These are phyloP conservation scores for Ia io DNA, from an alignment of 2,113 vertebrate genomes.

Conservation along the genomic window DNA sequence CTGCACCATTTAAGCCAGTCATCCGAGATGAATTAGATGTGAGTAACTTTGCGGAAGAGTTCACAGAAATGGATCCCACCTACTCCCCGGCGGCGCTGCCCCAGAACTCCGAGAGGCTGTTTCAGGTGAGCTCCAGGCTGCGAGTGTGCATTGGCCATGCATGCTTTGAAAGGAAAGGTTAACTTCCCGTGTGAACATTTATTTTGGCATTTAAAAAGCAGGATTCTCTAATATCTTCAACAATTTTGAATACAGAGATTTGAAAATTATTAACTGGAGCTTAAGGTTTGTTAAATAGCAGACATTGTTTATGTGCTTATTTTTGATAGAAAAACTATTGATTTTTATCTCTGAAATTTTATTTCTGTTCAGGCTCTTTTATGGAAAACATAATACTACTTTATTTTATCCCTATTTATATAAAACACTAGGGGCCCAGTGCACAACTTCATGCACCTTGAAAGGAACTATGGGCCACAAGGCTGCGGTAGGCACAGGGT, in stretches of 20 bases:
- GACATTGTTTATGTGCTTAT: background rate
- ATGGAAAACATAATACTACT: background rate
- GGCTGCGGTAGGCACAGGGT: too few species aligned
- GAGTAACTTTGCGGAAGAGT: slow-evolving; percentile 98
- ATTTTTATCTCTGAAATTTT: slow-evolving; percentile 1
- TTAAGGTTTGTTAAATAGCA: background rate
- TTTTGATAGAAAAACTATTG: background rate
- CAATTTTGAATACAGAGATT: background rate
- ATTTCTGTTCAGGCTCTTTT: background rate
- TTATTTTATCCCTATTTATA: background rate
- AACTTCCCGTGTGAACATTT: background rate
- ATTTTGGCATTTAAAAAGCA: background rate
- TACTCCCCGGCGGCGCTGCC: slow-evolving; percentile 97
- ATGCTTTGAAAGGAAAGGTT: background rate
- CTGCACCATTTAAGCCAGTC: slow-evolving; percentile 95
- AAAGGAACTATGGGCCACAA: too few species aligned
- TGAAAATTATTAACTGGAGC: background rate
- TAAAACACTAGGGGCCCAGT: background rate
- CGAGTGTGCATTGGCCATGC: fast-evolving
- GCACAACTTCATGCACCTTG: too few species aligned
- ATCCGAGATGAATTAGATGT: slow-evolving; percentile 97
- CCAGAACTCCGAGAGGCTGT: slow-evolving; percentile 95
- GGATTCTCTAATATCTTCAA: background rate
- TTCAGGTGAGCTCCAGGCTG: slow-evolving; percentile 86
- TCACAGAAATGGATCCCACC: slow-evolving; percentile 98